phyloP scores from a whole-genome alignment of 2,113 vertebrate species.

The Epinephelus cyanopodus region DNA sequence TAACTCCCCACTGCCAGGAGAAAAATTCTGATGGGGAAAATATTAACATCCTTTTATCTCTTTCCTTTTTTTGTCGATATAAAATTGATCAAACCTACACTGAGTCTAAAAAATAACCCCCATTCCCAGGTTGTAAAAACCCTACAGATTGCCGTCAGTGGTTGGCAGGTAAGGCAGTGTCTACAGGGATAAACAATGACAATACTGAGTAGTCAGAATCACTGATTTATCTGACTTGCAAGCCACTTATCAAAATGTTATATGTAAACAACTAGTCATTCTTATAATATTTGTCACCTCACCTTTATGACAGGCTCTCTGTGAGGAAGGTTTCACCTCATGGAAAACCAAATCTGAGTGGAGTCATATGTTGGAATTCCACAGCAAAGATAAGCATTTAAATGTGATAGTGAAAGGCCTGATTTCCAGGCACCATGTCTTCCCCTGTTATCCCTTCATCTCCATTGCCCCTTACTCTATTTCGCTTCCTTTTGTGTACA shows the following conservation, averaged over 20 bases:
- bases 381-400: neutral
- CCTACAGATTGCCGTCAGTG: neutral
- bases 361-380: neutral
- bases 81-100: neutral
- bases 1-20: neutral
- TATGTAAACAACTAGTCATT: neutral
- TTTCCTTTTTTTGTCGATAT: neutral
- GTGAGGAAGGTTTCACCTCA: neutral
- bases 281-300: neutral
- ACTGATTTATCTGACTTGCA: neutral
- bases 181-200: neutral
- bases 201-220: neutral
- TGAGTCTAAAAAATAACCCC: neutral
- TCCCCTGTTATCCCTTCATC: neutral
- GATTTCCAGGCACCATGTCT: neutral
- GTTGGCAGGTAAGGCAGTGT: no score
- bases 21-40: neutral
- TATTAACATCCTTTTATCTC: neutral
- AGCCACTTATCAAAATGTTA: neutral
- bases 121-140: neutral
- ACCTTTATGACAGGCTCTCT: neutral
- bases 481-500: conserved; percentile 57
- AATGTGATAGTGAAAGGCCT: neutral
- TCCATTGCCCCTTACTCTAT: conserved; percentile 43
- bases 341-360: neutral